Percentiles rank a stretch among this genome's conserved stretches.
phyloP scores from a whole-genome alignment of 2,113 vertebrate genomes.

The Pandion haliaetus region DNA sequence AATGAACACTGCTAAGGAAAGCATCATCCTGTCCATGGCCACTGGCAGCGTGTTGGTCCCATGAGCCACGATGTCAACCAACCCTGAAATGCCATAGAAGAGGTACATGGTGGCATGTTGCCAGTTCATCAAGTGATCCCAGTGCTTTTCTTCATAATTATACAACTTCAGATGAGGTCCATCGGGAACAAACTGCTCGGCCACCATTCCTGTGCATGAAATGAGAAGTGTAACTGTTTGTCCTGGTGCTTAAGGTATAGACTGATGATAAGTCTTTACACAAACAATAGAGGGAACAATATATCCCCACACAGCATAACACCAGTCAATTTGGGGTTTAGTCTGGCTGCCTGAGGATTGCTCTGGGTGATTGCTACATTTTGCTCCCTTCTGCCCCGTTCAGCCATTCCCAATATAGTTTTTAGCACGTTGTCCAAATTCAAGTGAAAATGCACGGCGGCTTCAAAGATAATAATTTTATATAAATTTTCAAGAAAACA shows the following conservation, averaged over 20 bases:
- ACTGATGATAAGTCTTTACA: neutral
- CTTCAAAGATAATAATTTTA: neutral
- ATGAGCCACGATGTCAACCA: slow-evolving; percentile 80
- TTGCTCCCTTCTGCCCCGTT: neutral
- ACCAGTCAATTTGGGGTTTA: neutral
- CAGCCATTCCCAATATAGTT: neutral
- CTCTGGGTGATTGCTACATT: neutral
- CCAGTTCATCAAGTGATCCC: slow-evolving; percentile 87
- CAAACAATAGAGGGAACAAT: neutral
- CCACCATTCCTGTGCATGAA: slow-evolving; percentile 81
- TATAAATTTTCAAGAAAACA: neutral
- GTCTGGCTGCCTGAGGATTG: neutral
- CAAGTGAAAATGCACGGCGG: neutral
- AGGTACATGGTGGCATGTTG: slow-evolving; percentile 96
- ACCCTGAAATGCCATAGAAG: slow-evolving; percentile 86
- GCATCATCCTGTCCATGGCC: slow-evolving; percentile 83
- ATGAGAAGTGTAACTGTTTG: neutral
- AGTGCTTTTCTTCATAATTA: slow-evolving; percentile 79
- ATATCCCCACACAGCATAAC: neutral
- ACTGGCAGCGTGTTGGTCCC: slow-evolving; percentile 76
- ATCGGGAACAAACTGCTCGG: slow-evolving; percentile 82
- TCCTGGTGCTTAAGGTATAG: neutral
- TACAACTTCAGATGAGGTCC: slow-evolving; percentile 86
- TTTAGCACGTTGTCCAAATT: neutral
- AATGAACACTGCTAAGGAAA: slow-evolving; percentile 88